Evolutionary conservation across 2,888 invertebrate genomes (phyloP).

Genomic region (Nematopogon swammerdamellus): DNA sequence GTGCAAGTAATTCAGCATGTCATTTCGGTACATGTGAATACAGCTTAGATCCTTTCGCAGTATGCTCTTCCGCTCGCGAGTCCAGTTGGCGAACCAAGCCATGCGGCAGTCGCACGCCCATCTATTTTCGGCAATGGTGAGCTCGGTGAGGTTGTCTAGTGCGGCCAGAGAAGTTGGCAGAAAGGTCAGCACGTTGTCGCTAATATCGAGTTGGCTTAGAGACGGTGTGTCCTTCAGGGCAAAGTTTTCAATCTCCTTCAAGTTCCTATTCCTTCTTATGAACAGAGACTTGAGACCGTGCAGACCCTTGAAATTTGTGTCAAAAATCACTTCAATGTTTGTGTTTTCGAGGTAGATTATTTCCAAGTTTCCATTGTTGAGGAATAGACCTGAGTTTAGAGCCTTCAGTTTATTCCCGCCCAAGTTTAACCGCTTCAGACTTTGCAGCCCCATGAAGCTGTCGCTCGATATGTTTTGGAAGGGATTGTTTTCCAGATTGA

Average conservation of each 20-base stretch:
- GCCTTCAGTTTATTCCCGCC: slow-evolving; percentile 57
- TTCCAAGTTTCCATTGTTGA: slow-evolving; percentile 58
- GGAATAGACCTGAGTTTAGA: slow-evolving; percentile 61
- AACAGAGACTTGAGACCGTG: slow-evolving; percentile 53
- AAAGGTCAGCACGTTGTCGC: slow-evolving; percentile 66
- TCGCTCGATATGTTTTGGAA: slow-evolving; percentile 57
- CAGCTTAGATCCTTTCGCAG: slow-evolving; percentile 64
- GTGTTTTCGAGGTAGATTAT: slow-evolving; percentile 65
- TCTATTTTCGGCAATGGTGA: slow-evolving; percentile 71
- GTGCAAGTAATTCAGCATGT: slow-evolving; percentile 67
- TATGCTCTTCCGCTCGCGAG: slow-evolving; percentile 45
- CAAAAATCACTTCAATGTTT: slow-evolving; percentile 61
- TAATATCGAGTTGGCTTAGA: slow-evolving; percentile 64
- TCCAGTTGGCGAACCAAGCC: slow-evolving; percentile 66
- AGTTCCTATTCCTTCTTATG: slow-evolving; percentile 58
- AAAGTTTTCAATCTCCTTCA: slow-evolving; percentile 61
- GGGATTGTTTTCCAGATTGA: slow-evolving; percentile 62
- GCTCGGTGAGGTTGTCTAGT: slow-evolving; percentile 58
- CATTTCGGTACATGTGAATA: slow-evolving; percentile 61
- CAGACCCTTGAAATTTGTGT: slow-evolving; percentile 65
- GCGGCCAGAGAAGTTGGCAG: slow-evolving; percentile 68
- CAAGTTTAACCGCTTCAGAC: slow-evolving; percentile 55
- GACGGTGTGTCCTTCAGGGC: slow-evolving; percentile 60
- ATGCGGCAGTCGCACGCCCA: slow-evolving; percentile 87
- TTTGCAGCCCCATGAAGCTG: slow-evolving; percentile 57